Percentiles rank a stretch among this genome's conserved stretches.
phyloP scores from a whole-genome alignment of 1,140 invertebrate genomes.

The Drosophila athabasca region DNA sequence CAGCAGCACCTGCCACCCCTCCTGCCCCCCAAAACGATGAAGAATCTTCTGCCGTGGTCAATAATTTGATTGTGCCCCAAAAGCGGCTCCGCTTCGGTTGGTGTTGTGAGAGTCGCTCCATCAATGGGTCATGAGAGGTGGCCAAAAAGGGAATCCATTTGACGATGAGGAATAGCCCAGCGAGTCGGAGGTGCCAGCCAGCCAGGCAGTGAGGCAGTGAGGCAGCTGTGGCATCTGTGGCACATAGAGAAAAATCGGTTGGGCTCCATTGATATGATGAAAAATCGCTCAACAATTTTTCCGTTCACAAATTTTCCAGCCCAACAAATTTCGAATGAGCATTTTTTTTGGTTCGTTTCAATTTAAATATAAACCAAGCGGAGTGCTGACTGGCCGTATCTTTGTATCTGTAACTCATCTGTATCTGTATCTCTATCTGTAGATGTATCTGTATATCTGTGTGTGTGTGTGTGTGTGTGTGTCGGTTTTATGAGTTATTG shows the following conservation, averaged over 20 bases:
- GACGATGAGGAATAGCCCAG: neutral
- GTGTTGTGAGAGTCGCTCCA: slow-evolving; percentile 54
- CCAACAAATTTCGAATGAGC: slow-evolving; percentile 60
- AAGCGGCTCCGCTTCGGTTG: neutral
- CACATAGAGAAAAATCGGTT: slow-evolving; percentile 56
- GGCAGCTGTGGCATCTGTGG: no score
- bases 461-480: slow-evolving; percentile 18
- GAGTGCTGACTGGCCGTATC: slow-evolving; percentile 54
- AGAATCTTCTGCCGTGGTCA: slow-evolving; percentile 25
- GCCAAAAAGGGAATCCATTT: neutral
- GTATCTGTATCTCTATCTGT: slow-evolving; percentile 23
- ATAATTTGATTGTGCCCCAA: slow-evolving; percentile 49
- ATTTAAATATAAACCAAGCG: slow-evolving; percentile 78
- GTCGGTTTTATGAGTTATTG: slow-evolving; percentile 75
- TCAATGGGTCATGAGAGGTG: slow-evolving; percentile 45
- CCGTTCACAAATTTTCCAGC: slow-evolving; percentile 66
- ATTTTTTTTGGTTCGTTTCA: slow-evolving; percentile 36
- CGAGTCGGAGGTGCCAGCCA: slow-evolving; percentile 32
- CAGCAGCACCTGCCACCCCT: neutral
- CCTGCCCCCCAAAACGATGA: slow-evolving; percentile 24
- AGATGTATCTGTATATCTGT: slow-evolving; percentile 13
- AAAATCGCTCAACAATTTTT: slow-evolving; percentile 80
- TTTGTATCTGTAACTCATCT: slow-evolving; percentile 20
- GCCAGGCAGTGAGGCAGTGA: neutral
- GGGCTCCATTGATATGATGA: slow-evolving; percentile 70